phyloP scores from a whole-genome alignment of 1,140 invertebrate species.

The Aphelenchoides fujianensis region DNA sequence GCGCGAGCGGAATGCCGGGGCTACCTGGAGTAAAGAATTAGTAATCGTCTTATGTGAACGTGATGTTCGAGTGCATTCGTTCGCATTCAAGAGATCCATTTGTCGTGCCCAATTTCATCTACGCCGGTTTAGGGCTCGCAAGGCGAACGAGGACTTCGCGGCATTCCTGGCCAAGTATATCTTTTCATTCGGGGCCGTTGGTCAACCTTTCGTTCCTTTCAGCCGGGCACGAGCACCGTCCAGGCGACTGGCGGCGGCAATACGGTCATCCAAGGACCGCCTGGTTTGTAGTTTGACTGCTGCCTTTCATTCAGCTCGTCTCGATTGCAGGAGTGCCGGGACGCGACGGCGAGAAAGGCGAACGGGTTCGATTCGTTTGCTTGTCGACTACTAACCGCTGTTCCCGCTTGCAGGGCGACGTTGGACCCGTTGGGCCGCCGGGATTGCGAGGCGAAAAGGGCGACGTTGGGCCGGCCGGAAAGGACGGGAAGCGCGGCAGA shows the following conservation, averaged over 20 bases:
- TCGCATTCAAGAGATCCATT: background rate
- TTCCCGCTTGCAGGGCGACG: conserved; percentile 32
- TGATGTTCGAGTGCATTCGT: too few species aligned
- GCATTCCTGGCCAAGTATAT: conserved; percentile 18
- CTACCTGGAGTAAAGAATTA: too few species aligned
- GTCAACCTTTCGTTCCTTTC: too few species aligned
- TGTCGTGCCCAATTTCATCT: background rate
- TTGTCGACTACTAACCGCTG: conserved; percentile 28
- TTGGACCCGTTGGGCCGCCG: conserved; percentile 35
- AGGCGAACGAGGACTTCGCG: conserved; percentile 46
- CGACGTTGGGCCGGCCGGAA: conserved; percentile 37
- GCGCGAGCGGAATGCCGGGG: too few species aligned
- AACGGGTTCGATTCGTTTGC: conserved; percentile 48
- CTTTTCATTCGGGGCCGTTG: background rate
- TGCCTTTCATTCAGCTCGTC: conserved; percentile 23
- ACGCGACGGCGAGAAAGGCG: conserved; percentile 52
- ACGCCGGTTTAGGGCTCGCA: conserved; percentile 53
- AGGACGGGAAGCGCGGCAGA: conserved; percentile 46
- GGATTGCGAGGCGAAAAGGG: conserved; percentile 45
- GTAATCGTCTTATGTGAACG: conserved; percentile 14
- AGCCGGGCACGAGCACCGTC: conserved; percentile 18
- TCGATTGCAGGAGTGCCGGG: conserved; percentile 35
- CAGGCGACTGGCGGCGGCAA: conserved; percentile 20
- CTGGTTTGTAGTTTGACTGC: conserved; percentile 36
- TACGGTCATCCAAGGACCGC: conserved; percentile 48